Percentiles rank a stretch among this genome's conserved stretches.
phyloP scores from a whole-genome alignment of 2,113 vertebrate species.

The Bubo bubo region DNA sequence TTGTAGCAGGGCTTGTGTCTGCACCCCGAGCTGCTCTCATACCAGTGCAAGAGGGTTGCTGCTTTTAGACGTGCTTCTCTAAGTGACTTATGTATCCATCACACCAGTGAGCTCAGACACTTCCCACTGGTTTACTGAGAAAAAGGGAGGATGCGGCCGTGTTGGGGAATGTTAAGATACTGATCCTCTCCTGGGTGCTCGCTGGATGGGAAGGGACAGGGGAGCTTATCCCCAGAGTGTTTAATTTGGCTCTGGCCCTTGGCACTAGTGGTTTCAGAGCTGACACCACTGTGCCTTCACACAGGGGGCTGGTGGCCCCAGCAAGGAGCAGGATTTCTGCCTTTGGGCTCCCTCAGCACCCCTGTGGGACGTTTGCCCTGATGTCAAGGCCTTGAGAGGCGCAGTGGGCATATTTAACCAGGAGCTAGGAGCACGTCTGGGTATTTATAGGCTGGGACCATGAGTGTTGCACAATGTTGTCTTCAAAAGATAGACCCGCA shows the following conservation, averaged over 20 bases:
- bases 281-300: not conserved
- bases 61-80: not conserved
- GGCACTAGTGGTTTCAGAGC: not conserved
- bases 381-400: not conserved
- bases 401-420: not conserved
- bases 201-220: not conserved
- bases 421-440: not conserved
- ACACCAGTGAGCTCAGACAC: not conserved
- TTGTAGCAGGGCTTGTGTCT: not conserved
- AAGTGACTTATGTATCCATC: accelerated
- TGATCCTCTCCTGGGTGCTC: not conserved
- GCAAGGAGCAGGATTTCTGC: not conserved
- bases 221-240: not conserved
- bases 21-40: not conserved
- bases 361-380: not conserved
- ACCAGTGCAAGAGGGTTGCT: accelerated
- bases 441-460: not conserved
- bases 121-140: not conserved
- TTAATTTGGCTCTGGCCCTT: not conserved
- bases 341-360: not conserved
- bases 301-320: not conserved
- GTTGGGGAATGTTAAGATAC: not conserved
- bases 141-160: not conserved
- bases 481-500: not conserved
- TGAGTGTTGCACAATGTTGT: not conserved